Percentiles rank a stretch among this genome's conserved stretches.
Evolutionary conservation across 2,888 invertebrate genomes (phyloP).

Genomic region (Polylopha cassiicola): DNA sequence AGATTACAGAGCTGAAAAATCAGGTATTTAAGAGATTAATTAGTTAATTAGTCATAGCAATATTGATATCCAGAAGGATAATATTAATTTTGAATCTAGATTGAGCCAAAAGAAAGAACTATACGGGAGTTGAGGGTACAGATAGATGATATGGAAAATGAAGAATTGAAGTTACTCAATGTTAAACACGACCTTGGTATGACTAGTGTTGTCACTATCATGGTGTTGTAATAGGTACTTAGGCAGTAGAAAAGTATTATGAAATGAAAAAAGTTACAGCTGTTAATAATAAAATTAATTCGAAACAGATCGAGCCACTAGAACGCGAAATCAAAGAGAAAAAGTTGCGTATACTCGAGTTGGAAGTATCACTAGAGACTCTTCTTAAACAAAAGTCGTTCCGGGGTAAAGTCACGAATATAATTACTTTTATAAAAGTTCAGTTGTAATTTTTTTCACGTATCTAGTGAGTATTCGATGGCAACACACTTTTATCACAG

Average conservation of each 20-base stretch:
- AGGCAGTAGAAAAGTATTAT: constrained; percentile 1
- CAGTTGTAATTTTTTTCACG: constrained; percentile 73
- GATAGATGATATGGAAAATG: constrained; percentile 90
- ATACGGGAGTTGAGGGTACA: constrained; percentile 89
- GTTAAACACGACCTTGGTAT: constrained; percentile 69
- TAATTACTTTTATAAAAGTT: constrained; percentile 22
- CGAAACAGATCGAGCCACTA: constrained; percentile 85
- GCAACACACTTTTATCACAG: constrained; percentile 25
- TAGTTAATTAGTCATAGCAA: background rate
- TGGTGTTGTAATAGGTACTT: constrained; percentile 7
- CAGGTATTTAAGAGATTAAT: constrained; percentile 57
- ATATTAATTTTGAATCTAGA: constrained; percentile 60
- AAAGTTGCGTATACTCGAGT: constrained; percentile 86
- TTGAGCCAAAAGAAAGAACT: constrained; percentile 89
- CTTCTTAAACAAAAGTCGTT: constrained; percentile 84
- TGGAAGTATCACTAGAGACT: constrained; percentile 89
- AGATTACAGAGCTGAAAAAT: constrained; percentile 90
- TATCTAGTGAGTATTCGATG: constrained; percentile 17
- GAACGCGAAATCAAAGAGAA: constrained; percentile 90
- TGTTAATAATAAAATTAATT: constrained; percentile 31
- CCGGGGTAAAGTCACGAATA: constrained; percentile 63
- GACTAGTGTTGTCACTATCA: constrained; percentile 24
- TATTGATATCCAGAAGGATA: background rate
- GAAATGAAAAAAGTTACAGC: constrained; percentile 65
- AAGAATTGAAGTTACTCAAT: constrained; percentile 81